A percentile compares a stretch with the other conserved stretches of the same genome.
Evolutionary conservation across 2,113 vertebrate genomes (phyloP).

Genomic region (Perognathus longimembris): DNA sequence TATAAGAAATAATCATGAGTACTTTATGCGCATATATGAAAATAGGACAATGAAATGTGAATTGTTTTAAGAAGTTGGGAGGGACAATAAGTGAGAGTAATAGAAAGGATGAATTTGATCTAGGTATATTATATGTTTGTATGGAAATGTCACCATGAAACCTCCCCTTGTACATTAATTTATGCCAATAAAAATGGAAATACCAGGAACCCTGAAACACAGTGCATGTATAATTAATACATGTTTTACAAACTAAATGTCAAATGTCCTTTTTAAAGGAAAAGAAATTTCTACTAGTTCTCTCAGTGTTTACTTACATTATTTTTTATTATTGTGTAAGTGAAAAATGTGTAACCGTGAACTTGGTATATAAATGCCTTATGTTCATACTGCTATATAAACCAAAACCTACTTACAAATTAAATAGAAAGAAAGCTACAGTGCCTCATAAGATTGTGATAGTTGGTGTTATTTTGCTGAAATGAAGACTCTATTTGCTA

Average conservation of each 20-base stretch:
- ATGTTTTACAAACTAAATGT: conserved; percentile 35
- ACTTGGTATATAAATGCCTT: background rate
- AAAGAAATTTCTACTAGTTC: background rate
- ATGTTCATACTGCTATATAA: background rate
- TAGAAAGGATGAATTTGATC: no score
- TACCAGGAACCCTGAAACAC: no score
- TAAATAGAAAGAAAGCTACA: conserved; percentile 32
- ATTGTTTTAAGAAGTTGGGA: no score
- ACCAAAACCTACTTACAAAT: background rate
- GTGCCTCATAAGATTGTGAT: background rate
- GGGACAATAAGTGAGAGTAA: no score
- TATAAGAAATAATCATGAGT: background rate
- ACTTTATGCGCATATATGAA: no score
- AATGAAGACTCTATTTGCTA: background rate
- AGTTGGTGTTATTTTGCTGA: conserved; percentile 12
- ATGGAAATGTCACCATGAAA: no score
- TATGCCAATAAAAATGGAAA: no score
- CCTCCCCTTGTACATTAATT: no score
- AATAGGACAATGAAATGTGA: no score
- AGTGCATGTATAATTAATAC: no score
- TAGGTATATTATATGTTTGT: no score
- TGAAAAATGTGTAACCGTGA: conserved; percentile 18
- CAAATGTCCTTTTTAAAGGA: background rate
- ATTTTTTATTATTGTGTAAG: conserved; percentile 17
- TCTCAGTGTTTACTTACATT: background rate